Conservation (phyloP, 1,140 invertebrate species). For the Elysia chlorotica region DNA sequence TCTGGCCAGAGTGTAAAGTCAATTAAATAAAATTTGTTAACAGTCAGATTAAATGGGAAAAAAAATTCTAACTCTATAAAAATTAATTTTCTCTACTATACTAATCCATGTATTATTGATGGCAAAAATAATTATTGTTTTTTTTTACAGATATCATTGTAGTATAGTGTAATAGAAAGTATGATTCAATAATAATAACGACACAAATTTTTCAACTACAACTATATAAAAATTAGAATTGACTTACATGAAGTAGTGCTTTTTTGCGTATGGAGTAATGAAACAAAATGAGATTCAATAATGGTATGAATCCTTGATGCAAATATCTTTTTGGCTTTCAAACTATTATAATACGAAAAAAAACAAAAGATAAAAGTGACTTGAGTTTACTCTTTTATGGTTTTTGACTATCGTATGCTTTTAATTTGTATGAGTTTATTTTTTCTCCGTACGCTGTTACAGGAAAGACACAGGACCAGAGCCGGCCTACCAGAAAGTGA, state of each 20-base stretch:
- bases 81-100: conserved; percentile 4
- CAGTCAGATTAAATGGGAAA: neutral
- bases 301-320: neutral
- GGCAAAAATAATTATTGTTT: neutral
- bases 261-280: too few species aligned
- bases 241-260: too few species aligned
- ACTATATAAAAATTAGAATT: too few species aligned
- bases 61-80: too few species aligned
- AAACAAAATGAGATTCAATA: neutral
- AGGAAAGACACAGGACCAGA: conserved; percentile 48
- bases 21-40: too few species aligned
- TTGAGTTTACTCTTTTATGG: neutral
- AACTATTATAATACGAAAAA: neutral
- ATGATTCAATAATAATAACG: too few species aligned
- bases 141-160: neutral
- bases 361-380: neutral
- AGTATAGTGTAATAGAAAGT: too few species aligned
- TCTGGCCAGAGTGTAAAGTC: conserved; percentile 49
- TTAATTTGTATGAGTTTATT: neutral
- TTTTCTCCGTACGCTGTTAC: neutral
- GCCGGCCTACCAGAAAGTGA: conserved; percentile 57
- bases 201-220: neutral
- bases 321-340: neutral
- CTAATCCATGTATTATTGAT: conserved; percentile 1
- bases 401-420: neutral